Percentiles rank a stretch among this genome's conserved stretches.
Evolutionary conservation across 2,888 invertebrate species (phyloP).

Genomic region (Apamea epomidion): DNA sequence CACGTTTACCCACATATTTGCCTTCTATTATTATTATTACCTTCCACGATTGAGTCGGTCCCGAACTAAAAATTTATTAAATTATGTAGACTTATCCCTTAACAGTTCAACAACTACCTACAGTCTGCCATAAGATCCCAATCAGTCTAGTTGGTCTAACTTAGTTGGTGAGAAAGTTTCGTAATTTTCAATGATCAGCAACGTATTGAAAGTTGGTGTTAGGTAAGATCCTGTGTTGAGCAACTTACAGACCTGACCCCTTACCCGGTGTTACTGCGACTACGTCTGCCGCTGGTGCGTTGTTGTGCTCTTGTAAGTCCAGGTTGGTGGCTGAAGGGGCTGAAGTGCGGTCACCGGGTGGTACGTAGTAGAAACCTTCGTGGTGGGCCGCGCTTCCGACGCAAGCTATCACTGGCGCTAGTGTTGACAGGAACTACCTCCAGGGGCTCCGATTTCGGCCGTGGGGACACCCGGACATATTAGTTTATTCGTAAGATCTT

Average conservation of each 20-base stretch:
- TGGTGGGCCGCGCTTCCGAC: constrained; percentile 91
- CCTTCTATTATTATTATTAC: no score
- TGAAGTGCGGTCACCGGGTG: constrained; percentile 91
- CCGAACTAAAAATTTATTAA: no score
- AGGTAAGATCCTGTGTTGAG: constrained; percentile 12
- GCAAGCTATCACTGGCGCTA: constrained; percentile 95
- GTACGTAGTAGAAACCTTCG: constrained; percentile 89
- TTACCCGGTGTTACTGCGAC: constrained; percentile 93
- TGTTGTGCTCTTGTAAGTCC: constrained; percentile 89
- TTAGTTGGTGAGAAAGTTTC: not conserved
- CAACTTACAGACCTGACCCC: constrained; percentile 46
- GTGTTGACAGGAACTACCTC: constrained; percentile 94
- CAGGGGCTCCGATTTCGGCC: constrained; percentile 91
- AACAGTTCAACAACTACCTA: not conserved
- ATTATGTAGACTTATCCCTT: no score
- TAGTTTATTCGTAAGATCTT: not conserved
- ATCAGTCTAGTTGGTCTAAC: not conserved
- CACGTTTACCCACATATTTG: no score
- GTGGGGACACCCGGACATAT: constrained; percentile 23
- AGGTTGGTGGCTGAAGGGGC: constrained; percentile 92
- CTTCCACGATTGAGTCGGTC: no score
- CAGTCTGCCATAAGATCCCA: not conserved
- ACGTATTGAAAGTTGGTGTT: not conserved
- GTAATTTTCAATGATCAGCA: not conserved
- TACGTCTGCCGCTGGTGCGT: constrained; percentile 94